Evolutionary conservation across 2,888 invertebrate genomes (phyloP).

Genomic region (Sphaerophoria taeniata): DNA sequence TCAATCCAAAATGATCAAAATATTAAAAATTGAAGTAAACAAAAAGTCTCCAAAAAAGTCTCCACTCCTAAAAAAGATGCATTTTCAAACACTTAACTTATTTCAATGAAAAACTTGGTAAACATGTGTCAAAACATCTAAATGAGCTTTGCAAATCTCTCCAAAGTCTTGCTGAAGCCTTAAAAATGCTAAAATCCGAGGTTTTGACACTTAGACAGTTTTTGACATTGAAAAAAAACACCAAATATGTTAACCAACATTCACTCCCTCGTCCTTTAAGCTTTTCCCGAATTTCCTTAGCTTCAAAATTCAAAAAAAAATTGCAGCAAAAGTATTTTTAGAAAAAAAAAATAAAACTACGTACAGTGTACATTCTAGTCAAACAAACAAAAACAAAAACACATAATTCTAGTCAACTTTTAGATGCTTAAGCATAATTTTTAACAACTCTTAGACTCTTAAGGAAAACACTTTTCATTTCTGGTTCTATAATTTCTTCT

Average conservation of each 20-base stretch:
- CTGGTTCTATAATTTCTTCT: constrained; percentile 70
- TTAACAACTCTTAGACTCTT: constrained; percentile 54
- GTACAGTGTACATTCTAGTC: constrained; percentile 48
- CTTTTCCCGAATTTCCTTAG: background rate
- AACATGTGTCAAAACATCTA: no score
- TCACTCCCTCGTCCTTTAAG: background rate
- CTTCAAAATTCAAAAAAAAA: constrained; percentile 40
- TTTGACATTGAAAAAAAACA: no score
- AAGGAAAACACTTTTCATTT: constrained; percentile 61
- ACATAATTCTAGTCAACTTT: constrained; percentile 66
- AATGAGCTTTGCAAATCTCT: no score
- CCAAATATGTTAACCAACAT: background rate
- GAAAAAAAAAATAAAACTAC: constrained; percentile 18
- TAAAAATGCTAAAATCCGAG: no score
- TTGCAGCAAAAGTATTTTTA: constrained; percentile 30
- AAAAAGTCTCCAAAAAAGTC: no score
- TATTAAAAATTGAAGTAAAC: no score
- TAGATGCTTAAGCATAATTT: constrained; percentile 68
- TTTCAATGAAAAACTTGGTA: no score
- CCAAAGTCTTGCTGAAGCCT: no score
- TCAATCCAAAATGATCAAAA: no score
- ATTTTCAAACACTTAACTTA: no score
- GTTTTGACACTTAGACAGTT: no score
- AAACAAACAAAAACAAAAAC: constrained; percentile 45
- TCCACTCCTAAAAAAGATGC: no score